Evolutionary conservation across 64 coral and sea anemone genomes (phyloP).

Genomic region (Stylophora pistillata): DNA sequence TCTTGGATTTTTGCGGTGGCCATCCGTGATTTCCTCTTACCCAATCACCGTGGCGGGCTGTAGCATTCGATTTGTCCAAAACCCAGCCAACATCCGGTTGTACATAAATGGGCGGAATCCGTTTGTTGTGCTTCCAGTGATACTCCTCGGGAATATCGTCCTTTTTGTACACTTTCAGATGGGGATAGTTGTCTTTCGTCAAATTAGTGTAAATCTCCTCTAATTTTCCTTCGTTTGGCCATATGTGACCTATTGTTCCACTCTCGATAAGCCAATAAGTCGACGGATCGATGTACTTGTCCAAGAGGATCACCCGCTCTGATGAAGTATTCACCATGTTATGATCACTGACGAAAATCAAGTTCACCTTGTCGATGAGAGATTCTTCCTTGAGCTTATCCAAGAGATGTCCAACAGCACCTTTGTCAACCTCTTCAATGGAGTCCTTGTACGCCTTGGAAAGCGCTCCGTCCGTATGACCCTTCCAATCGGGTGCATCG

Average conservation of each 20-base stretch:
- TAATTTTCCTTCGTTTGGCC: constrained; percentile 72
- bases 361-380: constrained; percentile 40
- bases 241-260: constrained; percentile 39
- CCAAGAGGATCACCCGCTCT: constrained; percentile 57
- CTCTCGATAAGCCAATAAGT: constrained; percentile 30
- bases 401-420: constrained; percentile 52
- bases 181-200: constrained; percentile 12
- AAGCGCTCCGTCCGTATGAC: constrained; percentile 30
- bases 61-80: not conserved
- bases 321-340: constrained; percentile 41
- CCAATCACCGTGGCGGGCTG: constrained; percentile 8
- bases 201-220: constrained; percentile 60
- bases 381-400: constrained; percentile 11
- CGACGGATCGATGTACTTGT: constrained; percentile 60
- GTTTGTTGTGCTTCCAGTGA: constrained; percentile 43
- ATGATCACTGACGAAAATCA: constrained; percentile 67
- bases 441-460: constrained; percentile 47
- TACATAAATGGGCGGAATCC: constrained; percentile 48
- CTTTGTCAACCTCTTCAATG: constrained; percentile 48
- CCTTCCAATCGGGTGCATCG: constrained; percentile 61
- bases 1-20: constrained; percentile 13
- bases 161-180: constrained; percentile 52
- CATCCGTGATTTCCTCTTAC: constrained; percentile 42
- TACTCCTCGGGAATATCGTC: constrained; percentile 50
- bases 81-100: constrained; percentile 33